Evolutionary conservation across 2,888 invertebrate genomes (phyloP).

Genomic region (Leptothorax acervorum): DNA sequence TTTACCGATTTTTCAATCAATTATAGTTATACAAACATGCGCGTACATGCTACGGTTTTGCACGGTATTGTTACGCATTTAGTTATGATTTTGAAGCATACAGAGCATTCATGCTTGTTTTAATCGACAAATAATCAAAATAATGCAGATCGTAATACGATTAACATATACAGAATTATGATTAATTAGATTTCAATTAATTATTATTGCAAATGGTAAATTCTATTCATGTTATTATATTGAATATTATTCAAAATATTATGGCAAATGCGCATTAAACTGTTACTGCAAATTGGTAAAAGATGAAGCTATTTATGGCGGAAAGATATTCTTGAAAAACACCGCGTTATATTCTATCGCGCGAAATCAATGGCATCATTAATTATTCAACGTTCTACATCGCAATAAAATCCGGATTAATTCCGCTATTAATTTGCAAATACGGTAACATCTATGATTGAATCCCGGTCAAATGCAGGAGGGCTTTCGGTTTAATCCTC

Average conservation of each 20-base stretch:
- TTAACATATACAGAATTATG: conserved; percentile 5
- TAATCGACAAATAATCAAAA: conserved; percentile 28
- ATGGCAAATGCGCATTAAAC: background rate
- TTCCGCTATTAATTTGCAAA: conserved; percentile 51
- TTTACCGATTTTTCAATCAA: conserved; percentile 6
- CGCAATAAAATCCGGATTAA: conserved; percentile 33
- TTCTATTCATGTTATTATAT: background rate
- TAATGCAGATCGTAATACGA: background rate
- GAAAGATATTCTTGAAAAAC: background rate
- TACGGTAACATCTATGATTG: conserved; percentile 46
- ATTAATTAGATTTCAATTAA: conserved; percentile 30
- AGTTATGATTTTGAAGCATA: conserved; percentile 11
- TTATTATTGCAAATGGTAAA: conserved; percentile 36
- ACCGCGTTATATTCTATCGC: background rate
- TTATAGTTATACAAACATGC: background rate
- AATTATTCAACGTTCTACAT: conserved; percentile 22
- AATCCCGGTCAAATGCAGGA: conserved; percentile 47
- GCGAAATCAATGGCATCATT: conserved; percentile 24
- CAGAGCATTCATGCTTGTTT: background rate
- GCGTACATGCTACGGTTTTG: background rate
- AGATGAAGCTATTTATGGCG: background rate
- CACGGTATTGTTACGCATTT: background rate
- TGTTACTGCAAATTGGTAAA: background rate
- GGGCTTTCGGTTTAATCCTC: conserved; percentile 51
- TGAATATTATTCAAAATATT: conserved; percentile 24